phyloP scores from a whole-genome alignment of 2,888 invertebrate genomes.

The Drosophila heteroneura region DNA sequence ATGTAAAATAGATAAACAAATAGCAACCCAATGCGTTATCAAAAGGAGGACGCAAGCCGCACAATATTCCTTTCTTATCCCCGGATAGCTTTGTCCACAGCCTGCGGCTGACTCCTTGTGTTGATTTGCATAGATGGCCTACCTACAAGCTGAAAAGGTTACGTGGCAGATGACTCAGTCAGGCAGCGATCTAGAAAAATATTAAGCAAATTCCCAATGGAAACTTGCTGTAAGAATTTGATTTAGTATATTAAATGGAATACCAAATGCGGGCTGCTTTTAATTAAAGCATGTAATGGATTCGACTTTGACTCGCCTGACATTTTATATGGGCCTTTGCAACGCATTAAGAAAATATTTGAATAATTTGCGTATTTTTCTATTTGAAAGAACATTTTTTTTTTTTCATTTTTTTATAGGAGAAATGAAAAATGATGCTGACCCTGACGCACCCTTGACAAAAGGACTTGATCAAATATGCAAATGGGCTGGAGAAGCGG shows the following conservation, averaged over 20 bases:
- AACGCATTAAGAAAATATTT: conserved; percentile 49
- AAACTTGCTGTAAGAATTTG: background rate
- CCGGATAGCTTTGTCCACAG: conserved; percentile 10
- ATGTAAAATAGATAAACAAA: conserved; percentile 68
- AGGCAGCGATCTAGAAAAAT: background rate
- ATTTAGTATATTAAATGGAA: background rate
- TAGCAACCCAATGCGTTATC: conserved; percentile 11
- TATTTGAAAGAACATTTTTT: conserved; percentile 61
- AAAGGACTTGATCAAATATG: conserved; percentile 75
- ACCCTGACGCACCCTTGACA: conserved; percentile 63
- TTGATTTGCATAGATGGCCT: conserved; percentile 41
- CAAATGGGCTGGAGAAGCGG: conserved; percentile 60
- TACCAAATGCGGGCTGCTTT: background rate
- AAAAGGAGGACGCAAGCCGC: conserved; percentile 17
- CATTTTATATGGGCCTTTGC: conserved; percentile 10
- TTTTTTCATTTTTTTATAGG: conserved; percentile 30
- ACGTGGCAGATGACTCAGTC: conserved; percentile 15
- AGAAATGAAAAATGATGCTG: conserved; percentile 76
- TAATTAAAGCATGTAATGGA: conserved; percentile 10
- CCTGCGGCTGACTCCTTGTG: conserved; percentile 43
- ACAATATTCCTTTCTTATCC: background rate
- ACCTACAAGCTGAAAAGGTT: conserved; percentile 8
- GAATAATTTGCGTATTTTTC: conserved; percentile 73
- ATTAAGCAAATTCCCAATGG: background rate
- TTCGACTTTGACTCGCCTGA: conserved; percentile 16